Evolutionary conservation across 2,113 vertebrate genomes (phyloP).

Genomic region (Chlorodrepanis virens): DNA sequence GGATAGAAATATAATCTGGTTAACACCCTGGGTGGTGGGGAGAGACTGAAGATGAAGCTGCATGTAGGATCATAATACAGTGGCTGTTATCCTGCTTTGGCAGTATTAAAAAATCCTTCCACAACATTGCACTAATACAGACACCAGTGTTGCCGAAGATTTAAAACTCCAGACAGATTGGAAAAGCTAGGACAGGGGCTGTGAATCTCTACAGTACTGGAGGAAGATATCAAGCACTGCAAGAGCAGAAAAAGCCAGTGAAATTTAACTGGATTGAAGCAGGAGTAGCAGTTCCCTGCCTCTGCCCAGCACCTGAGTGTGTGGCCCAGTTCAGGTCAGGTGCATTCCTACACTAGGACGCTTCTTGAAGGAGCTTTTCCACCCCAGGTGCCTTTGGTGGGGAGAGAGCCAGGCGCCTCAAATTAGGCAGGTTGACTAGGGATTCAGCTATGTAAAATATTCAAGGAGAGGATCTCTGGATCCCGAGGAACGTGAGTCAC

Average conservation of each 20-base stretch:
- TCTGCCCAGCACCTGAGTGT: not conserved
- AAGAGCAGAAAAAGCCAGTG: not conserved
- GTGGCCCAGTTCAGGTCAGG: not conserved
- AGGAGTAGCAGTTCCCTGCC: not conserved
- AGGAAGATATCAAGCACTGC: not conserved
- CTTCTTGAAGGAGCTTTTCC: not conserved
- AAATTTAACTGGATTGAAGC: not conserved
- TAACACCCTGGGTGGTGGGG: constrained; percentile 67
- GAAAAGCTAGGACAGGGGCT: not conserved
- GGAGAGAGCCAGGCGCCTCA: not conserved
- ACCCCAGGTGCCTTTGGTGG: not conserved
- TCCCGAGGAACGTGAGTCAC: not conserved
- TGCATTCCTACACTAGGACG: not conserved
- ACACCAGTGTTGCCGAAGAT: not conserved
- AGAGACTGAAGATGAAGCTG: constrained; percentile 56
- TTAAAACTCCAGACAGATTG: not conserved
- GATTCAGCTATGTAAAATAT: constrained; percentile 54
- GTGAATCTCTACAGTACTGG: not conserved
- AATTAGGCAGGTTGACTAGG: not conserved
- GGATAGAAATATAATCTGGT: constrained; percentile 70
- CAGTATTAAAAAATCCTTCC: constrained; percentile 14
- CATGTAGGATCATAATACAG: constrained; percentile 39
- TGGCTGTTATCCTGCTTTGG: constrained; percentile 11
- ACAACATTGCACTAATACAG: not conserved
- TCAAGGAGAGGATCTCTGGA: not conserved